Percentiles rank a stretch among this genome's conserved stretches.
phyloP scores from a whole-genome alignment of 2,888 invertebrate genomes.

The Heliconius sara region DNA sequence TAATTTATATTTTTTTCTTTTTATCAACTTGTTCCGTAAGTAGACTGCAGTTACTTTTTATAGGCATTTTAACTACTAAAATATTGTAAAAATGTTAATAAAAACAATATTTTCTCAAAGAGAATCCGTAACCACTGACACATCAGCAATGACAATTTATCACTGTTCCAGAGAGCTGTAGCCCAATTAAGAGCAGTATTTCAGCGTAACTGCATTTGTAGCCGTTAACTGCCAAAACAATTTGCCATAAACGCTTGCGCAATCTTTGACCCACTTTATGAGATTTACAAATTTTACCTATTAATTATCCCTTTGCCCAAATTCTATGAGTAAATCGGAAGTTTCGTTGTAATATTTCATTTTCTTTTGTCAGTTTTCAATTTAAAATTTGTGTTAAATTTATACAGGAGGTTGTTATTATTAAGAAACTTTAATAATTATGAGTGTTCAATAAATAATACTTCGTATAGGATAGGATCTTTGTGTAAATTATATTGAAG shows the following conservation, averaged over 20 bases:
- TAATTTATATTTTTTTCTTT: too few species aligned
- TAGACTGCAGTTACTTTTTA: too few species aligned
- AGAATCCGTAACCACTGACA: neutral
- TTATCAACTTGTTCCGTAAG: too few species aligned
- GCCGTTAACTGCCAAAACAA: slow-evolving; percentile 49
- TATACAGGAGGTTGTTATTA: slow-evolving; percentile 15
- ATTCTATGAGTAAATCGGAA: slow-evolving; percentile 36
- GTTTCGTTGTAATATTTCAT: slow-evolving; percentile 37
- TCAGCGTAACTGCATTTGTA: slow-evolving; percentile 39
- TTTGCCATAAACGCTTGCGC: slow-evolving; percentile 46
- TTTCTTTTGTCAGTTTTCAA: slow-evolving; percentile 42
- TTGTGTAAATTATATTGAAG: neutral
- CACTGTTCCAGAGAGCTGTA: slow-evolving; percentile 15
- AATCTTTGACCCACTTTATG: slow-evolving; percentile 47
- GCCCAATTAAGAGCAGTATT: slow-evolving; percentile 24
- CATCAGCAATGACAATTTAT: neutral
- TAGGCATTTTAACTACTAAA: too few species aligned
- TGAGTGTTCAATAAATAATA: slow-evolving; percentile 1
- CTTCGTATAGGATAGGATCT: neutral
- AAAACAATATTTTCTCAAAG: neutral
- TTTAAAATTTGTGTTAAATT: slow-evolving; percentile 28
- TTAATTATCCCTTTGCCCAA: slow-evolving; percentile 43
- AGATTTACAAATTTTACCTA: slow-evolving; percentile 42
- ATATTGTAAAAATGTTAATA: too few species aligned
- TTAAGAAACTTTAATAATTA: slow-evolving; percentile 13